phyloP scores from a whole-genome alignment of 2,797 vertebrate genomes.

The Intellagama lesueurii region DNA sequence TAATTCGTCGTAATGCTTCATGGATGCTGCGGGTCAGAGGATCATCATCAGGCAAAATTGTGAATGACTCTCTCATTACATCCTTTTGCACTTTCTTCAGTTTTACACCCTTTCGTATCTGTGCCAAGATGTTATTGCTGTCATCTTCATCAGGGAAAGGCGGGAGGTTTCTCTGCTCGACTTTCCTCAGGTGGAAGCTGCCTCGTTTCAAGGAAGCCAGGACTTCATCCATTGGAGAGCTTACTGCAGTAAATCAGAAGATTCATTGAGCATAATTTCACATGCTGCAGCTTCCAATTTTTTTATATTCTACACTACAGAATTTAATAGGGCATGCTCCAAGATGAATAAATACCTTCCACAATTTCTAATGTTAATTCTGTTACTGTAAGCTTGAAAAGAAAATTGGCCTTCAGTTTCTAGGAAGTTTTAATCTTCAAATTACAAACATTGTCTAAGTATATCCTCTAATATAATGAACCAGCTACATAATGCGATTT shows the following conservation, averaged over 20 bases:
- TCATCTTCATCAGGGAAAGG: slow-evolving; percentile 94
- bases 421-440: not conserved
- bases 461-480: not conserved
- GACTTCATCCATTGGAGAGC: slow-evolving; percentile 98
- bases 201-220: slow-evolving; percentile 96
- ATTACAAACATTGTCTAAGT: slow-evolving; percentile 1
- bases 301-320: slow-evolving; percentile 4
- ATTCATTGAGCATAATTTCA: slow-evolving; percentile 36
- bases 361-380: not conserved
- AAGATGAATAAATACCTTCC: not conserved
- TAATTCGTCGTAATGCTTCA: slow-evolving; percentile 95
- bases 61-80: slow-evolving; percentile 83
- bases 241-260: slow-evolving; percentile 83
- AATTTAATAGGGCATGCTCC: not conserved
- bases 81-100: slow-evolving; percentile 94
- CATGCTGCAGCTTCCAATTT: slow-evolving; percentile 5
- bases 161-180: slow-evolving; percentile 91
- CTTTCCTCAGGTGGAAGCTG: slow-evolving; percentile 96
- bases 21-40: slow-evolving; percentile 97
- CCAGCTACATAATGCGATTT: not conserved
- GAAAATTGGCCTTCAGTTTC: not conserved
- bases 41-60: slow-evolving; percentile 86
- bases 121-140: slow-evolving; percentile 95
- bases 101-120: slow-evolving; percentile 95
- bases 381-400: not conserved